phyloP scores from a whole-genome alignment of 2,113 vertebrate species.

The Azemiops feae region DNA sequence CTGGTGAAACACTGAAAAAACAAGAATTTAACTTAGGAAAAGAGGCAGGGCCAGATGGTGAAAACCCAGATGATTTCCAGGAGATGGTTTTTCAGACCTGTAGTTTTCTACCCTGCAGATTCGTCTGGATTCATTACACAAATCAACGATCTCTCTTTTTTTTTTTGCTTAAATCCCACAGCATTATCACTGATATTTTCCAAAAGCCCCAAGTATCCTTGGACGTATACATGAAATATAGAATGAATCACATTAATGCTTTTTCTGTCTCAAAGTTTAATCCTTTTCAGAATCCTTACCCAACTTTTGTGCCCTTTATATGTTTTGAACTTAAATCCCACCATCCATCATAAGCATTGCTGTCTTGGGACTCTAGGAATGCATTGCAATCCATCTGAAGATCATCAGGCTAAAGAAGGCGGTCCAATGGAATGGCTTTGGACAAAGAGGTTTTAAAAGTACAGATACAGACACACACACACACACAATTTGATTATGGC shows the following conservation, averaged over 20 bases:
- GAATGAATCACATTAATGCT: not conserved
- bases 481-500: not conserved
- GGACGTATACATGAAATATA: not conserved
- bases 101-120: not conserved
- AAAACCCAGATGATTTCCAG: not conserved
- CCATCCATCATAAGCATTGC: not conserved
- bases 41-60: not conserved
- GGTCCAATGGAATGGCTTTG: not conserved
- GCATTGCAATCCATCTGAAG: not conserved
- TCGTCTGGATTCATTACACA: conserved; percentile 1
- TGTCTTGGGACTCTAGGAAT: not conserved
- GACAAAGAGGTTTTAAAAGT: not conserved
- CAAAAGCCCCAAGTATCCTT: not conserved
- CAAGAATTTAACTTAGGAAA: not conserved
- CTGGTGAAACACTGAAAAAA: not conserved
- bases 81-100: not conserved
- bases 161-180: conserved; percentile 34
- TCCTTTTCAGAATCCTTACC: not conserved
- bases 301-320: not conserved
- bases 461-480: not conserved
- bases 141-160: conserved; percentile 50
- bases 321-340: not conserved
- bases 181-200: not conserved
- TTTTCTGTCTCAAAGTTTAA: not conserved
- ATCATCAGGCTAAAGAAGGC: not conserved